Evolutionary conservation across 2,113 vertebrate genomes (phyloP), one percentile per base, ranked within the genome.

Genomic region (Hylia prasina): DNA sequence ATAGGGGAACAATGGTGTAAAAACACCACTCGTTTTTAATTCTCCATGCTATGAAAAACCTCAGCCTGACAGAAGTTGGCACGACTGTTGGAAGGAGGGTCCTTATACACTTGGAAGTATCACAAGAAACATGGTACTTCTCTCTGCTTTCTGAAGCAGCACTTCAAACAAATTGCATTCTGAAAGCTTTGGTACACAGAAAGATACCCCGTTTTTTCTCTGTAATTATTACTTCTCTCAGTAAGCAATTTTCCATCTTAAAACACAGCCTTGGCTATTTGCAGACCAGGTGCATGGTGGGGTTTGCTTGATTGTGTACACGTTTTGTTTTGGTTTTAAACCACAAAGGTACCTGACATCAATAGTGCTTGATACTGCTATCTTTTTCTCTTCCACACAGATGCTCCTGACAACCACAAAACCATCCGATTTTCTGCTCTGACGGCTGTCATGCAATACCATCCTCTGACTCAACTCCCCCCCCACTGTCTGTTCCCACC

Each of bases 321-420:
- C 5, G 2, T 1, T 47, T 81, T 51, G 19, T 47, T 83, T 65
- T 65, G 37, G 3, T 54, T 58, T 84, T 28, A 35, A 63, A 87
- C 21, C 64, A 73, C 64, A 28, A 9, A 79, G 25, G 14, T 39
- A 37, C 2, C 40, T 45, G 64, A n/a, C 37, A 40, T 28, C 6
- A 82, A 33, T 2, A 9, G 39, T 45, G 44, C 30, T 57, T 9
- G 1, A 33, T 57, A 66, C 50, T 31, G 48, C 39, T 61, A 23
- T 58, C 28, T 73, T 60, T 65, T 47, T 47, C 58, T 72, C 53
- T 64, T 88, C 27, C n/a, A 48, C 0, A 8, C 0, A 0, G 42
- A 69, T n/a, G 28, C 25, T 91, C 68, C 45, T 40, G 28, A 80
- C 58, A 92, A 83, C 44, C 81, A 83, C 65, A 81, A 66, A 77